Percentiles rank a stretch among this genome's conserved stretches.
phyloP scores from a whole-genome alignment of 1,140 invertebrate genomes.

The Lepidurus packardi region DNA sequence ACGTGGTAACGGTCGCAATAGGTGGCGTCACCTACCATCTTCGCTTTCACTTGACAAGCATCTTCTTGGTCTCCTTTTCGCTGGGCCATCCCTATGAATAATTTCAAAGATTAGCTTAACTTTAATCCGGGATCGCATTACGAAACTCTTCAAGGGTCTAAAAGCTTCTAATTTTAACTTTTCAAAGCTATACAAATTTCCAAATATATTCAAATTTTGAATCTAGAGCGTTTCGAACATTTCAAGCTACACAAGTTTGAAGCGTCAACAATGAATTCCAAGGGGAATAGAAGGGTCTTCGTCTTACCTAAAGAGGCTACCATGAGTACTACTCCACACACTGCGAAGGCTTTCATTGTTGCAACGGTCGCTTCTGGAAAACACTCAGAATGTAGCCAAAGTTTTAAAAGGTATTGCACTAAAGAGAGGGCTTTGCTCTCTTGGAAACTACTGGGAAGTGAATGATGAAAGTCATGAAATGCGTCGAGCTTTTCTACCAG shows the following conservation, averaged over 20 bases:
- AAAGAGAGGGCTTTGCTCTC: neutral
- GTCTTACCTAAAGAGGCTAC: conserved; percentile 1
- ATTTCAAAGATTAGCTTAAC: neutral
- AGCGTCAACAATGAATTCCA: neutral
- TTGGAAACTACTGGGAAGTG: neutral
- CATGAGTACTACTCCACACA: conserved; percentile 21
- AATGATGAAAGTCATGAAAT: conserved; percentile 15
- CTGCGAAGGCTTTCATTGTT: conserved; percentile 18
- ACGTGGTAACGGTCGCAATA: conserved; percentile 86
- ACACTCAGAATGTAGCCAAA: too few species aligned
- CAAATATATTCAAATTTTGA: too few species aligned
- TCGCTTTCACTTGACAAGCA: conserved; percentile 67
- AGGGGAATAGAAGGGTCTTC: neutral
- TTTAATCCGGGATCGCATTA: too few species aligned
- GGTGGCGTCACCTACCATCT: conserved; percentile 66
- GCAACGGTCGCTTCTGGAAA: neutral
- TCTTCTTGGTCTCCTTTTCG: conserved; percentile 56
- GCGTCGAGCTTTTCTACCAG: conserved; percentile 13
- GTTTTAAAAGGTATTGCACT: neutral
- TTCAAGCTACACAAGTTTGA: too few species aligned
- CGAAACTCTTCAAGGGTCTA: too few species aligned
- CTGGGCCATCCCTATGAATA: conserved; percentile 40
- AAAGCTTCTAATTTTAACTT: too few species aligned
- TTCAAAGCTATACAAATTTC: too few species aligned
- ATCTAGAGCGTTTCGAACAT: too few species aligned